Evolutionary conservation across 2,113 vertebrate genomes (phyloP).

Genomic region (Takifugu flavidus): DNA sequence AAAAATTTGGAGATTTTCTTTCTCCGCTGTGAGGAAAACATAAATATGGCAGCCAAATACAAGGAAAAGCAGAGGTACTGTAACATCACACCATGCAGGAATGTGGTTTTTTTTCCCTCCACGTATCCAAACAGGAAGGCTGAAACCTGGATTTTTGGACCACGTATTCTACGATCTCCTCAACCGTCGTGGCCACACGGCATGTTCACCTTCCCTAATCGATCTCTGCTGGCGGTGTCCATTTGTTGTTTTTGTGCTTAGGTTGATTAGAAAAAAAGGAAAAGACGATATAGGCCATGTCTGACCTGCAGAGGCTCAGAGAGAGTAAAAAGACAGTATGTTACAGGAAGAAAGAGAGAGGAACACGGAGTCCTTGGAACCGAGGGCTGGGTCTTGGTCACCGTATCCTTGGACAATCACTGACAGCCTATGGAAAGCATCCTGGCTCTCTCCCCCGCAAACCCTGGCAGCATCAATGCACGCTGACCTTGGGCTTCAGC

Average conservation of each 20-base stretch:
- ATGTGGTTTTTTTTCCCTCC: too few species aligned
- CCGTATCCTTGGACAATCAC: conserved; percentile 72
- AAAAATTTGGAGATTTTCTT: background rate
- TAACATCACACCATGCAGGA: too few species aligned
- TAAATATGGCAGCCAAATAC: background rate
- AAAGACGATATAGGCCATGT: background rate
- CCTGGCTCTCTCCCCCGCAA: conserved; percentile 45
- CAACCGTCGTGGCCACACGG: too few species aligned
- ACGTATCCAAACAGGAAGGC: too few species aligned
- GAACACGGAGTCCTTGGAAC: conserved; percentile 62
- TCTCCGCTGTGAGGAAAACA: background rate
- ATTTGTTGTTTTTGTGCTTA: too few species aligned
- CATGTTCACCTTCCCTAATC: too few species aligned
- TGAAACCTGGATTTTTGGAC: too few species aligned
- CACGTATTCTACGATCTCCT: too few species aligned
- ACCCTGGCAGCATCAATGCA: conserved; percentile 41
- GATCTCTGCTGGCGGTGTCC: too few species aligned
- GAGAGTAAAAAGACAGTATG: conserved; percentile 22
- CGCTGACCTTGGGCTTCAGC: conserved; percentile 65
- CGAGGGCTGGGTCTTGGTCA: conserved; percentile 71
- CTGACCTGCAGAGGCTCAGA: conserved; percentile 17
- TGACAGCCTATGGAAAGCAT: conserved; percentile 57
- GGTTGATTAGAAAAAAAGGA: too few species aligned
- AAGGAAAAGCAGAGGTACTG: too few species aligned
- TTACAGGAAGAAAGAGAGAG: conserved; percentile 25